phyloP scores from a whole-genome alignment of 2,113 vertebrate genomes.

The Hemicordylus capensis region DNA sequence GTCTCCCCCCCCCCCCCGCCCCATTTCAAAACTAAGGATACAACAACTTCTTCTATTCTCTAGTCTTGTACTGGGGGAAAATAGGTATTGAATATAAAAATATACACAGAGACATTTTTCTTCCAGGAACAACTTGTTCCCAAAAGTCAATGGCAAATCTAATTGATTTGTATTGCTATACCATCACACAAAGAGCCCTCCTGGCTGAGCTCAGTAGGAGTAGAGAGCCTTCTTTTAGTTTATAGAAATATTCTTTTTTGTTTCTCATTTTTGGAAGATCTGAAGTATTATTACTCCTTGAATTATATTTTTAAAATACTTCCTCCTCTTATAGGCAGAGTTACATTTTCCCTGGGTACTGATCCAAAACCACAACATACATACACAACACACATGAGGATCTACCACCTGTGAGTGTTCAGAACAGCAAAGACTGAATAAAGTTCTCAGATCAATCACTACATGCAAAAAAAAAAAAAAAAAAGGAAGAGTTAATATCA shows the following conservation, averaged over 20 bases:
- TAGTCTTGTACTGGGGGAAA: neutral
- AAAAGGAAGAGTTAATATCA: slow-evolving; percentile 20
- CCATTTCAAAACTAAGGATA: neutral
- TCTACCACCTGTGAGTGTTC: neutral
- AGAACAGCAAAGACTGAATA: neutral
- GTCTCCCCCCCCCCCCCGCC: too few species aligned
- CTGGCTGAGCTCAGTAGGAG: too few species aligned
- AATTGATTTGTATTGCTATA: slow-evolving; percentile 30
- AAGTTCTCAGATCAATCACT: neutral
- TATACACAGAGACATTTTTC: too few species aligned
- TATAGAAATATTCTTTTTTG: neutral
- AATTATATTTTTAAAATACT: neutral
- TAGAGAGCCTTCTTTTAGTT: slow-evolving; percentile 14
- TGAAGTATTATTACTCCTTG: neutral
- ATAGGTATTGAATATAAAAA: neutral
- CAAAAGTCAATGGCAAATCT: slow-evolving; percentile 13
- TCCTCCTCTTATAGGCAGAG: neutral
- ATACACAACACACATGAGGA: neutral
- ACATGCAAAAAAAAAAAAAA: neutral
- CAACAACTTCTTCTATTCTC: neutral
- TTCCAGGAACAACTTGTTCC: neutral
- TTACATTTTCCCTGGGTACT: neutral
- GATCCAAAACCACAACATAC: neutral
- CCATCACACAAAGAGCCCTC: neutral
- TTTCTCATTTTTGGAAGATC: accelerated